Evolutionary conservation across 2,888 invertebrate species (phyloP).

Genomic region (Teinopalpus imperialis): DNA sequence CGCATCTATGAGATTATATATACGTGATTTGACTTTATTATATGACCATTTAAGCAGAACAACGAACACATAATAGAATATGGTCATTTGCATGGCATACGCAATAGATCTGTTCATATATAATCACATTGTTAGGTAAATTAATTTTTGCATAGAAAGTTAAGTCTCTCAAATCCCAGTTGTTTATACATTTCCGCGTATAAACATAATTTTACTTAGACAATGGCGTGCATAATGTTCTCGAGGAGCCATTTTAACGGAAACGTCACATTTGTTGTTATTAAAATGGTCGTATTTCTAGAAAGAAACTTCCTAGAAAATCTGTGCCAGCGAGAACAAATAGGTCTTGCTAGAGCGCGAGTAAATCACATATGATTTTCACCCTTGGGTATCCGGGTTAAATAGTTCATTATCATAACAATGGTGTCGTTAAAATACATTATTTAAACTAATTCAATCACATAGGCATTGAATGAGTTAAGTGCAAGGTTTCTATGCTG

Average conservation of each 20-base stretch:
- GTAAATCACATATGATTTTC: constrained; percentile 51
- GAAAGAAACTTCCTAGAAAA: constrained; percentile 43
- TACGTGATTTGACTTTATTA: constrained; percentile 45
- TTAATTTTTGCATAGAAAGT: constrained; percentile 19
- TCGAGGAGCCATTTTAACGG: constrained; percentile 38
- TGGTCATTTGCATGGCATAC: constrained; percentile 4
- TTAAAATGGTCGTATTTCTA: constrained; percentile 42
- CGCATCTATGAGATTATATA: constrained; percentile 34
- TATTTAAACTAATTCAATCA: constrained; percentile 51
- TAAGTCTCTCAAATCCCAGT: constrained; percentile 29
- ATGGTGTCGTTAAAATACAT: constrained; percentile 61
- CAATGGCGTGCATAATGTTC: constrained; percentile 33
- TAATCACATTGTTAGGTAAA: constrained; percentile 14
- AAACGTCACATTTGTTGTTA: constrained; percentile 33
- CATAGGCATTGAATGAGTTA: constrained; percentile 36
- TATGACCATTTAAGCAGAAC: constrained; percentile 20
- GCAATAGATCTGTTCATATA: background rate
- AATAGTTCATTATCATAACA: constrained; percentile 70
- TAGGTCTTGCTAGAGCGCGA: constrained; percentile 43
- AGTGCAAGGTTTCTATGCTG: constrained; percentile 34
- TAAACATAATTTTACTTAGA: constrained; percentile 21
- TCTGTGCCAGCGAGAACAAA: constrained; percentile 38
- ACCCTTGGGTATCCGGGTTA: constrained; percentile 57
- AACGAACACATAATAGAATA: constrained; percentile 12
- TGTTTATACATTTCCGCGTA: constrained; percentile 27